A percentile compares a stretch with the other conserved stretches of the same genome.
Conservation (phyloP, 2,113 vertebrate genomes). For the Leucosticte australis region DNA sequence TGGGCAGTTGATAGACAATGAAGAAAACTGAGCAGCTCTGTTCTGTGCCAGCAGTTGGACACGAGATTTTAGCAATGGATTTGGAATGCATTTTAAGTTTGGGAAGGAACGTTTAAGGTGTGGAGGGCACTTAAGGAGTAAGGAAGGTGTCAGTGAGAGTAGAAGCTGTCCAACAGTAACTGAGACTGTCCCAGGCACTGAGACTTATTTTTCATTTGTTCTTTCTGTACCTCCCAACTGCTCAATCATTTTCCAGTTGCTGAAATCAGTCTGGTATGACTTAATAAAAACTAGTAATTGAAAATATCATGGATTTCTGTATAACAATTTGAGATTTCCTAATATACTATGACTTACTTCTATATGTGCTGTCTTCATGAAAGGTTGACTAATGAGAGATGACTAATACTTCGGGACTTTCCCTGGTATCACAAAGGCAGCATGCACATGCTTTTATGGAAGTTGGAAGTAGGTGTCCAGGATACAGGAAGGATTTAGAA, state of each 20-base stretch:
- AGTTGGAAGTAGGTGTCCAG: not conserved
- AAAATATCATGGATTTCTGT: not conserved
- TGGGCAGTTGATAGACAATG: not conserved
- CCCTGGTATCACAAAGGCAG: not conserved
- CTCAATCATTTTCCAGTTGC: not conserved
- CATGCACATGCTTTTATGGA: not conserved
- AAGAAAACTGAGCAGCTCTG: not conserved
- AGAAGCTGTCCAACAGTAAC: not conserved
- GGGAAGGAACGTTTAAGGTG: not conserved
- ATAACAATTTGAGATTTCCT: not conserved
- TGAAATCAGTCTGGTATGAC: not conserved
- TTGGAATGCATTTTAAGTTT: not conserved
- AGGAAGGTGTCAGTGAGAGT: not conserved
- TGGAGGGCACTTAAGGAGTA: not conserved
- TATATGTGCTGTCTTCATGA: not conserved
- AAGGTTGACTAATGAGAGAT: not conserved
- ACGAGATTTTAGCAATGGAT: not conserved
- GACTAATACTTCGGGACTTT: not conserved
- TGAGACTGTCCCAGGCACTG: not conserved
- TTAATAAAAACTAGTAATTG: not conserved
- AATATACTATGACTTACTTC: not conserved
- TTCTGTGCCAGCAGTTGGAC: not conserved
- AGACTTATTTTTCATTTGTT: not conserved
- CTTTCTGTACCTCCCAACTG: not conserved
- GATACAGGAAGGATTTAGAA: conserved; percentile 40